phyloP scores from a whole-genome alignment of 2,888 invertebrate genomes.

The Drosophila fungiperda region DNA sequence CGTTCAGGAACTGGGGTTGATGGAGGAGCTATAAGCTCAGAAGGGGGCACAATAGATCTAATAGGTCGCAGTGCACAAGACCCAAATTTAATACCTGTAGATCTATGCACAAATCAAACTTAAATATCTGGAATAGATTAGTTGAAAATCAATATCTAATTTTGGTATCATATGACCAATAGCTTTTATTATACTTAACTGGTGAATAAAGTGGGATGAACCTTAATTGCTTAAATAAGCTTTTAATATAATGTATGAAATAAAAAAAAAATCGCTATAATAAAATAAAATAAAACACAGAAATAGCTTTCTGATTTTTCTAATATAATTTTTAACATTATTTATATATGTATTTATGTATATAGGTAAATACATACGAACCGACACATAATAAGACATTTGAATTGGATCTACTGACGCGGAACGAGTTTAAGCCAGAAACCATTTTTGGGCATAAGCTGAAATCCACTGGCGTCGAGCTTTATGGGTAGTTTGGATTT shows the following conservation, averaged over 20 bases:
- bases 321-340: background rate
- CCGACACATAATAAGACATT: conserved; percentile 72
- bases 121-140: background rate
- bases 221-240: background rate
- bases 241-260: background rate
- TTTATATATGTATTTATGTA: background rate
- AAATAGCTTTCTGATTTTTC: no score
- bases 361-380: background rate
- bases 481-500: conserved; percentile 77
- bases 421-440: conserved; percentile 81
- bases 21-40: no score
- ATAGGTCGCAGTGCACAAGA: no score
- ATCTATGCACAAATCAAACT: background rate
- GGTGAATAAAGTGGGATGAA: background rate
- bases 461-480: conserved; percentile 65
- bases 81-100: background rate
- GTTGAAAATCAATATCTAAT: background rate
- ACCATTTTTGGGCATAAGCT: conserved; percentile 76
- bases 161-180: background rate
- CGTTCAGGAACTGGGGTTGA: no score
- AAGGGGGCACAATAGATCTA: no score
- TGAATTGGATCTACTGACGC: conserved; percentile 49
- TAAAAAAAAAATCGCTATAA: background rate
- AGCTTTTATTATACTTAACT: background rate
- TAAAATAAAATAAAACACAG: no score